phyloP scores from a whole-genome alignment of 1,140 invertebrate species.

The Ostrea edulis region DNA sequence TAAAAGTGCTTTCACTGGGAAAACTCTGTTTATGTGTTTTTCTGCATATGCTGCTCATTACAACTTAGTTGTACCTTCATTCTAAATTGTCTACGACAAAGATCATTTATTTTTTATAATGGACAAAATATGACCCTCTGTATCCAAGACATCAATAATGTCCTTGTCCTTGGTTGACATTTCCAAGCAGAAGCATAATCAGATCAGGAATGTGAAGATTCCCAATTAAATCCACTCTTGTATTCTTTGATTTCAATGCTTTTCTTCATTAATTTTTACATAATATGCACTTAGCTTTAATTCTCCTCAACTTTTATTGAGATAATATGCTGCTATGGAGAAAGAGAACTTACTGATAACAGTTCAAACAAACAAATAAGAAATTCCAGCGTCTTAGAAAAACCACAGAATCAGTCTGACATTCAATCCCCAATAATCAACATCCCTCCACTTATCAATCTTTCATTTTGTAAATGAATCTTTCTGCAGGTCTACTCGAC shows the following conservation, averaged over 20 bases:
- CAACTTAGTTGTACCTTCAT: constrained; percentile 10
- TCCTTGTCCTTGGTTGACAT: background rate
- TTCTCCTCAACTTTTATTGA: background rate
- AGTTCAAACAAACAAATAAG: background rate
- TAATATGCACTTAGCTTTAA: background rate
- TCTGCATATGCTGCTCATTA: constrained; percentile 27
- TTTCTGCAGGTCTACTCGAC: background rate
- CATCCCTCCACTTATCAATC: background rate
- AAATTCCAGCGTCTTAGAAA: background rate
- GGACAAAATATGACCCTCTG: background rate
- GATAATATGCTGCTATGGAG: background rate
- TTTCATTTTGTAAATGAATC: constrained; percentile 11
- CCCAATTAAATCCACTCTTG: background rate
- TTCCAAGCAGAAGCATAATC: background rate
- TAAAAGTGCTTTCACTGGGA: constrained; percentile 10
- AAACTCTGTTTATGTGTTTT: constrained; percentile 8
- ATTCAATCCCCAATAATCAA: background rate
- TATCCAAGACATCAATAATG: constrained; percentile 11
- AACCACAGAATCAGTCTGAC: background rate
- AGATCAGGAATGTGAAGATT: background rate
- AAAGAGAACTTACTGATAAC: background rate
- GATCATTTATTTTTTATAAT: background rate
- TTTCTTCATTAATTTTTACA: background rate
- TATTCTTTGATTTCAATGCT: background rate
- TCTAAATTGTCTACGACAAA: background rate